These are phyloP conservation scores for Fundulus diaphanus DNA, from an alignment of 2,797 vertebrate species.

Conservation along the genomic window DNA sequence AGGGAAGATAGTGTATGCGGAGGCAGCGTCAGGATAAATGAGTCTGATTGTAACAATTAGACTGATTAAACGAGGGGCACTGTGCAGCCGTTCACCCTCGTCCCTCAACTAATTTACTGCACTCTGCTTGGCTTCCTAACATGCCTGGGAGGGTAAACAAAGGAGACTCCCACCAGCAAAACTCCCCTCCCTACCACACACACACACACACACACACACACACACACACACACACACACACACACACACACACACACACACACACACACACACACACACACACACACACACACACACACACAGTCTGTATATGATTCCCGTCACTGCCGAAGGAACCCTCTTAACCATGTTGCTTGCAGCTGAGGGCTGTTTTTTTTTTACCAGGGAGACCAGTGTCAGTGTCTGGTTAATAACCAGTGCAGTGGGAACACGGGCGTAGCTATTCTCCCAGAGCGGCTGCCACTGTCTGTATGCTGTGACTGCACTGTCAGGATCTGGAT, in stretches of 20 bases:
- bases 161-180: slow-evolving; percentile 28
- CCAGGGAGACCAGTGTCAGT: background rate
- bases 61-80: slow-evolving; percentile 58
- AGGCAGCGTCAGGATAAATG: slow-evolving; percentile 11
- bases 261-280: slow-evolving; percentile 1
- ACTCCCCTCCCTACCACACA: background rate
- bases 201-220: background rate
- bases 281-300: background rate
- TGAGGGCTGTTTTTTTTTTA: slow-evolving; percentile 18
- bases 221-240: background rate
- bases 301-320: background rate
- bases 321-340: slow-evolving; percentile 34
- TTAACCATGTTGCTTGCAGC: slow-evolving; percentile 38
- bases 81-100: slow-evolving; percentile 39
- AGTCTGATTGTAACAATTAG: slow-evolving; percentile 62
- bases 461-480: background rate
- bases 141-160: slow-evolving; percentile 63
- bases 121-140: slow-evolving; percentile 47
- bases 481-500: slow-evolving; percentile 14
- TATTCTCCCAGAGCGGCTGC: slow-evolving; percentile 10
- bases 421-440: background rate
- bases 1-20: background rate
- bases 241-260: slow-evolving; percentile 7
- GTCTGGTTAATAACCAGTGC: slow-evolving; percentile 6
- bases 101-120: slow-evolving; percentile 53